Evolutionary conservation across 2,113 vertebrate genomes (phyloP).

Genomic region (Misgurnus mizolepis): DNA sequence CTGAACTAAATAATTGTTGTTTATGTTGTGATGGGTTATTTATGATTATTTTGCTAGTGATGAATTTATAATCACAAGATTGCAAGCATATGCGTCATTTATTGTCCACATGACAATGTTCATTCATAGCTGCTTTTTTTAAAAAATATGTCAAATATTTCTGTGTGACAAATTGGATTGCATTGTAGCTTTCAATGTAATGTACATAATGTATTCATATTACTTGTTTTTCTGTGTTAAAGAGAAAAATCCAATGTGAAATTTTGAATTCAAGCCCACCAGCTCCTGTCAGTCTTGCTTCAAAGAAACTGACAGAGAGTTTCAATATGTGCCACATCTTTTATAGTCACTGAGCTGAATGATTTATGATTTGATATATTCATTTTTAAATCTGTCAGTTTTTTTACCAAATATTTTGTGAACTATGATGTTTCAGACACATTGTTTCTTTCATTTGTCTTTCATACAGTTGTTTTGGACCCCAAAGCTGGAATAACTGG

Average conservation of each 20-base stretch:
- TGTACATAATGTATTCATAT: neutral
- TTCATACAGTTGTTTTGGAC: neutral
- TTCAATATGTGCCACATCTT: constrained; percentile 18
- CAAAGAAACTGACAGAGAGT: constrained; percentile 29
- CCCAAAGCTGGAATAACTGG: neutral
- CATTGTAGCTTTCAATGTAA: neutral
- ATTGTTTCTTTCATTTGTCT: neutral
- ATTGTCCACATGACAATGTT: neutral
- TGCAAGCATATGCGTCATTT: neutral
- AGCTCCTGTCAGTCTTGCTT: constrained; percentile 14
- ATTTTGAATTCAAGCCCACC: neutral
- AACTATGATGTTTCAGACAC: neutral
- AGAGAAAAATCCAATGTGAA: neutral
- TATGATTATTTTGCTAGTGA: neutral
- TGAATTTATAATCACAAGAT: neutral
- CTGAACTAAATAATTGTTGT: neutral
- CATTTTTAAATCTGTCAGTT: constrained; percentile 16
- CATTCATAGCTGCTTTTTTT: neutral
- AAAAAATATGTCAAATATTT: neutral
- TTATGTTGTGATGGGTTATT: neutral
- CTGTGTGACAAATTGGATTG: neutral
- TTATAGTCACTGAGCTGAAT: constrained; percentile 27
- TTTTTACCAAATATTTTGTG: neutral
- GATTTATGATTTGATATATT: constrained; percentile 30
- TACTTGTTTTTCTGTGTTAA: neutral